These are phyloP conservation scores for Hypocryptadius cinnamomeus DNA, from an alignment of 2,113 vertebrate species.

Conservation along the genomic window DNA sequence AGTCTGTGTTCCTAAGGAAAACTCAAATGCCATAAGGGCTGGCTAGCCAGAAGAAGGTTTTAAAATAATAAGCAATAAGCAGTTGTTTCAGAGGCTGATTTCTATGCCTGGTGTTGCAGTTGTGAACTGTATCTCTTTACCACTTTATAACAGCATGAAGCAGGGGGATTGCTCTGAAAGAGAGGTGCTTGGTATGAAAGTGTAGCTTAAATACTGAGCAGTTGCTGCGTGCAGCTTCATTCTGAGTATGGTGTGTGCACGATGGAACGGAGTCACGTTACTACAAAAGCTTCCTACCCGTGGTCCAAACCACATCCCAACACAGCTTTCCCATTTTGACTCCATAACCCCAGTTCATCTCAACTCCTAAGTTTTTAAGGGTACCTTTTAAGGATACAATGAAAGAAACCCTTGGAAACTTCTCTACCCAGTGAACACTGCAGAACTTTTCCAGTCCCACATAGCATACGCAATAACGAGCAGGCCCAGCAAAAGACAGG, in stretches of 20 bases:
- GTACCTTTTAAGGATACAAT: not conserved
- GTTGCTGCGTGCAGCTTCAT: not conserved
- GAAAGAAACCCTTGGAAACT: not conserved
- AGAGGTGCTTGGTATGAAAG: not conserved
- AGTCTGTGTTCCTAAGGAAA: not conserved
- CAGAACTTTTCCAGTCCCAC: not conserved
- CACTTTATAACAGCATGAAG: not conserved
- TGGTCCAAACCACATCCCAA: not conserved
- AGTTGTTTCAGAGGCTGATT: not conserved
- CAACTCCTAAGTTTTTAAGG: not conserved
- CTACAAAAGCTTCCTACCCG: not conserved
- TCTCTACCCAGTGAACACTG: not conserved
- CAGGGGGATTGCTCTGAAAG: not conserved
- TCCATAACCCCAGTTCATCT: not conserved
- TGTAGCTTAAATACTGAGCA: not conserved
- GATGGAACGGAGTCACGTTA: not conserved
- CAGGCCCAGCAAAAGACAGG: not conserved
- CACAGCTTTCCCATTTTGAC: not conserved
- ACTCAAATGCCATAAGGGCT: not conserved
- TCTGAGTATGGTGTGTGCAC: fast-evolving
- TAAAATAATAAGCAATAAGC: not conserved
- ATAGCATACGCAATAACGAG: not conserved
- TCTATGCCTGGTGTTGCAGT: not conserved
- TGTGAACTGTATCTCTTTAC: not conserved
- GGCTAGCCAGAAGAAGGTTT: not conserved